Evolutionary conservation across 2,113 vertebrate species (phyloP).

Genomic region (Alouatta palliata): DNA sequence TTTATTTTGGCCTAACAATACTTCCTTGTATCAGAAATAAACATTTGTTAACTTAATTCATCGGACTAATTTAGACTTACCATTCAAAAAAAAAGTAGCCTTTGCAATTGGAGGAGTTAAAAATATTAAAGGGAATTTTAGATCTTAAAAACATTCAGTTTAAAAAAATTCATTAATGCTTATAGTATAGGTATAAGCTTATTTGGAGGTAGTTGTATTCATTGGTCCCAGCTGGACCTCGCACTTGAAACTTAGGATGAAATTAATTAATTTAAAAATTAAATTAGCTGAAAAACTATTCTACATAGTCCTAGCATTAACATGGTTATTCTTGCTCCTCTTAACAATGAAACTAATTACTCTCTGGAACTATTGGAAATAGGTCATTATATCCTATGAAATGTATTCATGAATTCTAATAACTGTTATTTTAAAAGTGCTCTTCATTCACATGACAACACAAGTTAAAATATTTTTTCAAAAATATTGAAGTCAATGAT

Average conservation of each 20-base stretch:
- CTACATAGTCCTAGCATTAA: neutral
- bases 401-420: neutral
- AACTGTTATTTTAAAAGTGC: neutral
- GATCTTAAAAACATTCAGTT: neutral
- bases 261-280: conserved; percentile 44
- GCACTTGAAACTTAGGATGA: neutral
- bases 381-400: neutral
- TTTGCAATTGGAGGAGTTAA: conserved; percentile 39
- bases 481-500: neutral
- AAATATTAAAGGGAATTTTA: conserved; percentile 28
- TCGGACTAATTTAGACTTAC: conserved; percentile 3
- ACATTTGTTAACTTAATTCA: neutral
- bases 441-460: neutral
- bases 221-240: neutral
- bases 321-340: neutral
- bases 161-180: neutral
- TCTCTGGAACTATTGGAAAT: neutral
- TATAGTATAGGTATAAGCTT: neutral
- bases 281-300: neutral
- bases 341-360: conserved; percentile 12
- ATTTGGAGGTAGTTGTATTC: neutral
- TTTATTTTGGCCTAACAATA: neutral
- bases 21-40: conserved; percentile 19
- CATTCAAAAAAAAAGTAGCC: neutral
- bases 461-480: neutral